Evolutionary conservation across 1,140 invertebrate species (phyloP).

Genomic region (Aplysia californica): DNA sequence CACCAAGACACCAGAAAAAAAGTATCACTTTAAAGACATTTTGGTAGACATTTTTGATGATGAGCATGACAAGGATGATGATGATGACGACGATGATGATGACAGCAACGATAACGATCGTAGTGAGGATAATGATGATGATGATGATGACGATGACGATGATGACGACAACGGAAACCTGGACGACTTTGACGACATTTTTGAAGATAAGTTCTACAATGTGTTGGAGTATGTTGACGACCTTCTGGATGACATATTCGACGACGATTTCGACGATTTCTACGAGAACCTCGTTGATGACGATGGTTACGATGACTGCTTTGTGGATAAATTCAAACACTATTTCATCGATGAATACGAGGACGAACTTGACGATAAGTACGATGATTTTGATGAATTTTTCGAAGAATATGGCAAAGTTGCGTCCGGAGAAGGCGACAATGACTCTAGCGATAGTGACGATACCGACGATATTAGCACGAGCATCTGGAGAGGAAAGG

Average conservation of each 20-base stretch:
- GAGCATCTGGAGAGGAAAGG: not conserved
- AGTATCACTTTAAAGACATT: not conserved
- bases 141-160: not conserved
- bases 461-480: not conserved
- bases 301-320: slow-evolving; percentile 12
- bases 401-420: not conserved
- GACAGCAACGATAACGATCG: not conserved
- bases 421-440: not conserved
- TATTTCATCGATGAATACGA: not conserved
- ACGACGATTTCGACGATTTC: not conserved
- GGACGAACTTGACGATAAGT: not conserved
- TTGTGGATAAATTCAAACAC: not conserved
- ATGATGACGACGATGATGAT: not conserved
- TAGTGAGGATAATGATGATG: not conserved
- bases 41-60: no score
- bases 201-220: not conserved
- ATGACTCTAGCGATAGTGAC: not conserved
- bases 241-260: not conserved
- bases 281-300: not conserved
- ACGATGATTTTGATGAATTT: slow-evolving; percentile 1
- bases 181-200: not conserved
- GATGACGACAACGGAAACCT: not conserved
- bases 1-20: not conserved
- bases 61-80: no score
- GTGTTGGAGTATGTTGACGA: not conserved